phyloP scores from a whole-genome alignment of 2,113 vertebrate genomes.

The Rhynchopsitta pachyrhyncha region DNA sequence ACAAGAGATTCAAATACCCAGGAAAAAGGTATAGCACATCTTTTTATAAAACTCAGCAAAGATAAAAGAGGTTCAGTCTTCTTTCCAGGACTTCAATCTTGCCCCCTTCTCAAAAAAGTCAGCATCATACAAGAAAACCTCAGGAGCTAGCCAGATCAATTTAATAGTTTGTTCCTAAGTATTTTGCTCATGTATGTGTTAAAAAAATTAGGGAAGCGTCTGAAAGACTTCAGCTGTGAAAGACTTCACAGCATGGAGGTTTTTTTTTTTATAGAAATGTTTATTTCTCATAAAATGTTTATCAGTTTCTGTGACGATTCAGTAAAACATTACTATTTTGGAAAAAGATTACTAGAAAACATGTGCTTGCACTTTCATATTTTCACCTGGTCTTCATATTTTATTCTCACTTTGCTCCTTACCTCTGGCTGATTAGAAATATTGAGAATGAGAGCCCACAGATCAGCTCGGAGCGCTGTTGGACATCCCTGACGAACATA shows the following conservation, averaged over 20 bases:
- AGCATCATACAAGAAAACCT: not conserved
- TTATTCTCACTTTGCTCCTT: conserved; percentile 26
- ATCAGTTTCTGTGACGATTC: not conserved
- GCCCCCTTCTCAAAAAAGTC: not conserved
- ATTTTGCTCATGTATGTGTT: not conserved
- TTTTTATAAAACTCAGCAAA: not conserved
- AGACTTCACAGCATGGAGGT: not conserved
- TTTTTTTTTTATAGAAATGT: not conserved
- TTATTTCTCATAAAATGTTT: not conserved
- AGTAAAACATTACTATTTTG: not conserved
- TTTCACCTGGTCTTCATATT: not conserved
- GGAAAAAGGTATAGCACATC: not conserved
- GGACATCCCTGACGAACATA: conserved; percentile 94
- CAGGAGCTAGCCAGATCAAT: not conserved
- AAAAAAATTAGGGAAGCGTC: not conserved
- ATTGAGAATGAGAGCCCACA: conserved; percentile 94
- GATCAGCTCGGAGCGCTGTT: conserved; percentile 87
- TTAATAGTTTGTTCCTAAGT: not conserved
- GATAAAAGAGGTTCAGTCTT: not conserved
- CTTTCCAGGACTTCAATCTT: not conserved
- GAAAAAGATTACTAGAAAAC: not conserved
- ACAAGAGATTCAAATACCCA: not conserved
- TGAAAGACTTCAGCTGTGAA: not conserved
- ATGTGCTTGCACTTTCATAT: not conserved
- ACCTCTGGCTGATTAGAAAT: conserved; percentile 91